Evolutionary conservation across 2,797 vertebrate genomes (phyloP), one percentile per base, ranked within the genome.

Genomic region (Molossus molossus): DNA sequence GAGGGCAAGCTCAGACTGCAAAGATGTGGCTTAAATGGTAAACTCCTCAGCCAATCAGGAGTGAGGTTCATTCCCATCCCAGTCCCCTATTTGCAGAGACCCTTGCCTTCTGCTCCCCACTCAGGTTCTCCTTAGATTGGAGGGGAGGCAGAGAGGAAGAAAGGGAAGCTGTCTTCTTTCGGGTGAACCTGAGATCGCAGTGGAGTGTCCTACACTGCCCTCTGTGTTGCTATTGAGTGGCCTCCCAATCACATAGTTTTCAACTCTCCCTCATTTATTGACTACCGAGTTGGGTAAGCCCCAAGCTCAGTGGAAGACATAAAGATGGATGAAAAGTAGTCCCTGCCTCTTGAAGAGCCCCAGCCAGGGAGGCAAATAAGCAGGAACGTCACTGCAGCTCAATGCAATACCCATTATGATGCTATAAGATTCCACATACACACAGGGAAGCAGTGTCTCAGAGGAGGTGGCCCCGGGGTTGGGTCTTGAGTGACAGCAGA

Each of bases 311-410:
- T 11, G 48, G 72, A 92, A 75, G 64, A 25, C 48, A 18, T 5
- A 48, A 23, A 20, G 23, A 29, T 69, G 62, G 37, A 62, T 37
- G 11, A 69, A 79, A 89, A 27, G 18, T 9, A 20, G 15, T 6
- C 6, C 21, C 9, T 55, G 40, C 33, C 40, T 90, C 72, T 70
- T 11, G 4, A 94, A 45, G 23, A 45, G 23, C 17, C 27, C 48
- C 53, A 45, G 12, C n/a, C 18, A 33, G 45, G 4, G 77, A 87
- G 58, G 87, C 27, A 82, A 65, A 48, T 21, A 9, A 40, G 75
- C 0, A 0, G 2, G 48, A 21, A 7, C 8, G 11, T 8, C 29
- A 67, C 14, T 3, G 25, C 53, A 57, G 7, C 21, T 29, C 21
- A 23, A 73, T 13, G 20, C 79, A 79, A 3, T 9, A 12, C 58